Percentiles rank a stretch among this genome's conserved stretches.
Evolutionary conservation across 2,888 invertebrate genomes (phyloP).

Genomic region (Sussaba pulchella): DNA sequence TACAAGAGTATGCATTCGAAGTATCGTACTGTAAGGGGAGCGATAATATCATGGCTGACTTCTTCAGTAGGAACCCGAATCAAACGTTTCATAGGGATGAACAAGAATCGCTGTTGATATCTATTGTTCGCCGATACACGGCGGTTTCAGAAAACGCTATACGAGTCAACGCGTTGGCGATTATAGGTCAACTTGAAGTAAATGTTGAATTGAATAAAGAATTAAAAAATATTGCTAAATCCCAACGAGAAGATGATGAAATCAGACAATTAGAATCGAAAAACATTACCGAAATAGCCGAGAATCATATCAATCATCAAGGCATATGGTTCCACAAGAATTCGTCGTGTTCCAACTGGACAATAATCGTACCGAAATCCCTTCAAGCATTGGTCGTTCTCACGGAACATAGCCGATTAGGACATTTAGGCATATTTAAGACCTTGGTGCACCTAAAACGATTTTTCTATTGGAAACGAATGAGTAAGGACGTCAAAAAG

Average conservation of each 20-base stretch:
- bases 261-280: neutral
- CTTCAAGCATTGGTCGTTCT: neutral
- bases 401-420: conserved; percentile 22
- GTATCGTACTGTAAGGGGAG: conserved; percentile 55
- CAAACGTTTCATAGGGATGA: conserved; percentile 12
- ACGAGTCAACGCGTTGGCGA: conserved; percentile 10
- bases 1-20: conserved; percentile 19
- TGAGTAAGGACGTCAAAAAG: neutral
- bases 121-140: neutral
- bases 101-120: conserved; percentile 5
- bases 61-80: conserved; percentile 27
- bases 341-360: conserved; percentile 3
- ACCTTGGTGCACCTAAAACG: conserved; percentile 10
- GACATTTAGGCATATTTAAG: conserved; percentile 45
- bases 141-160: neutral
- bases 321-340: conserved; percentile 39
- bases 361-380: conserved; percentile 22
- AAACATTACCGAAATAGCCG: neutral
- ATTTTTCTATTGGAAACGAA: conserved; percentile 15
- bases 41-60: conserved; percentile 67
- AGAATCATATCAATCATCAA: conserved; percentile 10
- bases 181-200: conserved; percentile 18
- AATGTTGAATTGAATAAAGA: neutral
- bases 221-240: neutral
- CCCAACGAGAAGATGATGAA: conserved; percentile 24